Percentiles rank a stretch among this genome's conserved stretches.
Evolutionary conservation across 2,113 vertebrate species (phyloP).

Genomic region (Riparia riparia): DNA sequence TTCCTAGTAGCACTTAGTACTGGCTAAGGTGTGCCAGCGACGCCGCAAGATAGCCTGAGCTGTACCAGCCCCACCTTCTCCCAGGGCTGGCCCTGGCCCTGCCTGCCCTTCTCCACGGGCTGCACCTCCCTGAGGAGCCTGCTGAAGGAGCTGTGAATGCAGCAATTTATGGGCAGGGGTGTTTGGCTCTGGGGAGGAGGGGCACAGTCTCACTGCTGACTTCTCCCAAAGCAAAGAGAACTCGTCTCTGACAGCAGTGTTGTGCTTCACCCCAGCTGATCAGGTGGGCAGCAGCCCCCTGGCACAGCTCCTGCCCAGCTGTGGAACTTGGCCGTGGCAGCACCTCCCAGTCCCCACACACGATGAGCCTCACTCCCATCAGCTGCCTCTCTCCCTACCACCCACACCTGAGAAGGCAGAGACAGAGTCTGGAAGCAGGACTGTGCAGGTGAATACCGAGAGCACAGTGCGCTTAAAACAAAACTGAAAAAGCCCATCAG

Average conservation of each 20-base stretch:
- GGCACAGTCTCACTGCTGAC: background rate
- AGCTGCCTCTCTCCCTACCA: background rate
- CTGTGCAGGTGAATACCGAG: too few species aligned
- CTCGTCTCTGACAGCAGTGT: background rate
- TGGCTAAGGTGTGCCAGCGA: background rate
- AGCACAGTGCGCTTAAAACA: background rate
- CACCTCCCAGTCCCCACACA: rapidly evolving
- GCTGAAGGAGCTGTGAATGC: background rate
- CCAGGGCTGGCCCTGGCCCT: background rate
- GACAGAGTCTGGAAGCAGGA: rapidly evolving
- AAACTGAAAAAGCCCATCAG: background rate
- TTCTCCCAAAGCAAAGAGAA: background rate
- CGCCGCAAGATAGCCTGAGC: background rate
- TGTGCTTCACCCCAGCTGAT: background rate
- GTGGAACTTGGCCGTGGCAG: background rate
- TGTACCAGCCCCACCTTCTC: background rate
- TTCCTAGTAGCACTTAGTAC: background rate
- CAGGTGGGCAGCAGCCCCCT: background rate
- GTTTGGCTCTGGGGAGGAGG: background rate
- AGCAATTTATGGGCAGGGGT: background rate
- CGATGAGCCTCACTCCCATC: rapidly evolving
- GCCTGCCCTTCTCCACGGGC: background rate
- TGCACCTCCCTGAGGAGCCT: background rate
- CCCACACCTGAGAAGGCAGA: background rate
- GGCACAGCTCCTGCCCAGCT: background rate